Evolutionary conservation across 2,888 invertebrate genomes (phyloP), one percentile per base, ranked within the genome.

Genomic region (Eudemis profundana): DNA sequence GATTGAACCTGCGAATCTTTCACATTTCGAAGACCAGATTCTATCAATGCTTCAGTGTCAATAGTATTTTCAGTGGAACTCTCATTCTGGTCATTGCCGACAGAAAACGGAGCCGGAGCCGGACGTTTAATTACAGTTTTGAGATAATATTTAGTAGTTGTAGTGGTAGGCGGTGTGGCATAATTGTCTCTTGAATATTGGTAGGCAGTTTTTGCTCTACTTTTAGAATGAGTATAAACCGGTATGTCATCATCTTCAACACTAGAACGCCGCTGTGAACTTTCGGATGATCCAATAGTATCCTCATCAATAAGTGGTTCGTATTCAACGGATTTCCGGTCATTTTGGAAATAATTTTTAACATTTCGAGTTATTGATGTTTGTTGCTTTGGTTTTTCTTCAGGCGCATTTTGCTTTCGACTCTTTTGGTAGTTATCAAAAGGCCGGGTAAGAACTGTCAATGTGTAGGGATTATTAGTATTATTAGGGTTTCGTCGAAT

Each of bases 391-490:
- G 17, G 5, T 19, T 59, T 63, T 68, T 69, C 57, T 69, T 75
- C 33, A 69, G 71, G 23, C 75, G 70, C 51, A 71, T 79, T 61
- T 74, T 78, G 54, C 19, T 56, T 56, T 27, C 50, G 42, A 17
- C 49, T 66, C 14, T 42, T 50, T 23, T 71, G 63, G 68, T 80
- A 83, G 69, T 82, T 84, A 66, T 87, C 84, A 64, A 83, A 79
- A 14, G 91, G 88, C 57, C 87, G 78, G n/a, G 88, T 83, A 73
- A 89, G 77, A 68, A 90, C 82, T 36, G 90, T 92, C 75, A 91
- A 78, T 5, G 90, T 91, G 73, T 92, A 92, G 46, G 88, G 86
- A 73, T 86, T 90, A 76, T 88, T 84, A 69, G 84, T 78, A 74
- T 88, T 88, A 74, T 89, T 86, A 66, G 73, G 60, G 75, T 92